Base-by-base conservation (phyloP, 2,888 invertebrate genomes). In the Torymus texanus region DNA sequence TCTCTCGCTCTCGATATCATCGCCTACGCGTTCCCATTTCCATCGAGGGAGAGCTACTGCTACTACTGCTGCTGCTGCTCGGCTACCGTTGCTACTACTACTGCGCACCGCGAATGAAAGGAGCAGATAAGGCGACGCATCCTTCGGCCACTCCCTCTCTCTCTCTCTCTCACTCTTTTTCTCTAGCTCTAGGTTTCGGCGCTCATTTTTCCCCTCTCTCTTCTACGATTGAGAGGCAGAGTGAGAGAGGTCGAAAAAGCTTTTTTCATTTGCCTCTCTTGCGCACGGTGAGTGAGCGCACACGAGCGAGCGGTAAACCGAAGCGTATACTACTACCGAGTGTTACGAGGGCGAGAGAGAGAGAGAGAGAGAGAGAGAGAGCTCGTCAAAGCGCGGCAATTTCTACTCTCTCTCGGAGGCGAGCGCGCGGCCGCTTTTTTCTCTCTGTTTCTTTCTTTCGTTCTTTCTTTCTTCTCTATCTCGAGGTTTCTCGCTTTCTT, bases 111-210 rank as follows among this genome's bases (percentile, higher is more conserved):
- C 41, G 65, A 74, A 78, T 71, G 80, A 74, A 77, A 74, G 74
- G 74, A 77, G 66, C 51, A 80, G 80, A 80, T 80, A 80, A 78
- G 74, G 66, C 70, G 62, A 80, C 70, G 80, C 68, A 58, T 80
- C 21, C 24, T 24, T 24, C 61, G 10, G 11, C 24, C 24, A 53
- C 41, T 21, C 14, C 29, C 51, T 16, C 53, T 55, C 41, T 14
- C 24, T 5, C 24, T 59, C 55, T 4, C 41, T 5, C 53, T 61
- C 53, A 55, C 53, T 62, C 29, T 65, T 21, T 21, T 21, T 21
- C 21, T 21, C 21, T 21, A 21, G 21, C 21, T 8, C 8, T 41
- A 41, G 41, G 8, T 41, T 41, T 41, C 41, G 41, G 41, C 41
- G 41, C 41, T 41, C 41, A 41, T 41, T 41, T 41, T 41, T 41